Percentiles rank a stretch among this genome's conserved stretches.
Evolutionary conservation across 2,797 vertebrate genomes (phyloP).

Genomic region (Heteromormyrus szaboi): DNA sequence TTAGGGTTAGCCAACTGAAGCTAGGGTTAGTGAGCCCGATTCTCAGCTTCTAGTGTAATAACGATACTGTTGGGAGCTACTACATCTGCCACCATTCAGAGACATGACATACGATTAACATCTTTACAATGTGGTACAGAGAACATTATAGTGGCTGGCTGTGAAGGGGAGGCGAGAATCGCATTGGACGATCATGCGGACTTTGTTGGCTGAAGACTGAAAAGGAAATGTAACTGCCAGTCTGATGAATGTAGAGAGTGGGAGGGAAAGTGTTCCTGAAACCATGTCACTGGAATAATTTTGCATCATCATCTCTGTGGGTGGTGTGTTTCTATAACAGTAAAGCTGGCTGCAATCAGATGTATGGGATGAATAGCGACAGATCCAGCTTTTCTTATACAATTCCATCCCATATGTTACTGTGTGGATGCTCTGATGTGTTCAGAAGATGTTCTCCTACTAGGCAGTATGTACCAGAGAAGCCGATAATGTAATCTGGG

Average conservation of each 20-base stretch:
- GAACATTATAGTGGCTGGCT: not conserved
- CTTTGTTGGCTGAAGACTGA: not conserved
- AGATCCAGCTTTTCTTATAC: not conserved
- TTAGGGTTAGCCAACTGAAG: not conserved
- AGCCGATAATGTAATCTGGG: not conserved
- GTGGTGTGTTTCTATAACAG: not conserved
- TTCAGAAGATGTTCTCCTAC: not conserved
- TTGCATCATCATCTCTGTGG: not conserved
- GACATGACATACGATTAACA: not conserved
- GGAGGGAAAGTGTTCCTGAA: not conserved
- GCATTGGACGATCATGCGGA: not conserved
- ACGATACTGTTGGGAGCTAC: not conserved
- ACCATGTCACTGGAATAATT: not conserved
- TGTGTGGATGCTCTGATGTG: not conserved
- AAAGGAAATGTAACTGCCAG: not conserved
- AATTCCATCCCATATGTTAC: not conserved
- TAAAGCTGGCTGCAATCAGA: not conserved
- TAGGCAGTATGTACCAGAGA: not conserved
- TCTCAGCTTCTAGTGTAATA: not conserved
- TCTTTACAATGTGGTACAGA: not conserved
- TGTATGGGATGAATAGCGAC: not conserved
- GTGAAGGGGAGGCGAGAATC: not conserved
- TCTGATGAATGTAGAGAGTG: not conserved
- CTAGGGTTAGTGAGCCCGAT: not conserved
- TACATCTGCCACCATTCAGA: not conserved